Evolutionary conservation across 2,113 vertebrate genomes (phyloP), one percentile per base, ranked within the genome.

Genomic region (Dromas ardeola): DNA sequence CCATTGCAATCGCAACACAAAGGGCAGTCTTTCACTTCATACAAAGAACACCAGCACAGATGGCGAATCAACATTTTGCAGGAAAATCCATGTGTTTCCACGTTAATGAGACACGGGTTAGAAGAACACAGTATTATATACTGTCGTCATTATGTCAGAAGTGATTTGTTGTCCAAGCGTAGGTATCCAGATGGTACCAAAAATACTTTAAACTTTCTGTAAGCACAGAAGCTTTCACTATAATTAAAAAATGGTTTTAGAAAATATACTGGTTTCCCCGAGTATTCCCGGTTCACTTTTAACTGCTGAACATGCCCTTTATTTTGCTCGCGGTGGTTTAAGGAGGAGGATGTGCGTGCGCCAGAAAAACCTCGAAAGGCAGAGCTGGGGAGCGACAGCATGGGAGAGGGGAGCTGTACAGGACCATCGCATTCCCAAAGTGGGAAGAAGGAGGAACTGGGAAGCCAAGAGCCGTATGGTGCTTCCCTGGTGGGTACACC

Each of bases 41-140:
- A 36, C 49, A 82, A 76, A 91, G 78, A 97, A 91, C 87, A 94
- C 81, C 13, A 95, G 93, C 95, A 95, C 96, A 97, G 97, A 97
- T 97, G 97, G 96, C n/a, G 42, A 96, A 95, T 91, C 77, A 90
- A 95, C 77, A 69, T 94, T 96, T 76, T 91, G 65, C 86, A 72
- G 93, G 89, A 91, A 97, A 96, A 96, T 96, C 96, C 95, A 95
- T 85, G 92, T 88, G 93, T 74, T 96, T 80, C 93, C 86, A 92
- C 86, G 81, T 87, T 96, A 97, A 96, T 82, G 91, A 95, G 86
- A 91, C 81, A 85, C 2, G 62, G 65, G 83, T 83, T 72, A 84
- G 86, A 81, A 72, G 91, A 97, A 95, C 80, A 93, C 65, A 53
- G 86, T 50, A 97, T 96, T 95, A 94, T 70, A 88, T 72, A 34